Evolutionary conservation across 1,140 invertebrate species (phyloP).

Genomic region (Tetramorium parvispinum): DNA sequence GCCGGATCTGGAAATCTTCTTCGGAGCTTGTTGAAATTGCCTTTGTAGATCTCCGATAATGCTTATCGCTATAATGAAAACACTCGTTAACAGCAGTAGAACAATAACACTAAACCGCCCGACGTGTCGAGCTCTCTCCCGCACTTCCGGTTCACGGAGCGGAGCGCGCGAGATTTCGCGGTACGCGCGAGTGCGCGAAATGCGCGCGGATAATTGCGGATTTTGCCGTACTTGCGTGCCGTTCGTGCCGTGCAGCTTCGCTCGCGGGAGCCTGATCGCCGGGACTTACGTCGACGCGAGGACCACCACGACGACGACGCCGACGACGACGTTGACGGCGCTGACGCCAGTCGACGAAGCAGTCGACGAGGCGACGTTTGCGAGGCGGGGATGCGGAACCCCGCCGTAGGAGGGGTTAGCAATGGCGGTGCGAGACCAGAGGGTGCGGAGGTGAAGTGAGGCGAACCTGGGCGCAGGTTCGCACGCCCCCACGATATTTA

Average conservation of each 20-base stretch:
- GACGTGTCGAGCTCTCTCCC: conserved; percentile 8
- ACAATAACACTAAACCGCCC: conserved; percentile 42
- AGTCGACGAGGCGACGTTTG: conserved; percentile 60
- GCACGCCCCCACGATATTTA: conserved; percentile 49
- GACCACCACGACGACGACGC: conserved; percentile 48
- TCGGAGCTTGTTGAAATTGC: neutral
- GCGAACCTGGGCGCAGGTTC: conserved; percentile 71
- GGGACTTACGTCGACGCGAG: conserved; percentile 16
- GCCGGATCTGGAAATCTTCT: neutral
- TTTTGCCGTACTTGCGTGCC: neutral
- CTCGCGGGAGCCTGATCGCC: neutral
- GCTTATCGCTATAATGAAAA: conserved; percentile 33
- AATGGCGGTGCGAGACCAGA: conserved; percentile 55
- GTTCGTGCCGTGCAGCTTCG: neutral
- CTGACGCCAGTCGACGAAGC: conserved; percentile 66
- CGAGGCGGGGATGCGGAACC: conserved; percentile 64
- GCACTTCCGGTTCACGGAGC: conserved; percentile 32
- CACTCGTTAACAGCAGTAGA: conserved; percentile 3
- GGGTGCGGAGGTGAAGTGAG: conserved; percentile 44
- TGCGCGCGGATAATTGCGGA: neutral
- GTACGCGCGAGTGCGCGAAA: neutral
- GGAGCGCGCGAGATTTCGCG: conserved; percentile 23
- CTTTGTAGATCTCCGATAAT: neutral
- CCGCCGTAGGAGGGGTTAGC: conserved; percentile 48
- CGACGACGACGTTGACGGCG: conserved; percentile 62